Evolutionary conservation across 2,888 invertebrate genomes (phyloP).

Genomic region (Lithodes maja): DNA sequence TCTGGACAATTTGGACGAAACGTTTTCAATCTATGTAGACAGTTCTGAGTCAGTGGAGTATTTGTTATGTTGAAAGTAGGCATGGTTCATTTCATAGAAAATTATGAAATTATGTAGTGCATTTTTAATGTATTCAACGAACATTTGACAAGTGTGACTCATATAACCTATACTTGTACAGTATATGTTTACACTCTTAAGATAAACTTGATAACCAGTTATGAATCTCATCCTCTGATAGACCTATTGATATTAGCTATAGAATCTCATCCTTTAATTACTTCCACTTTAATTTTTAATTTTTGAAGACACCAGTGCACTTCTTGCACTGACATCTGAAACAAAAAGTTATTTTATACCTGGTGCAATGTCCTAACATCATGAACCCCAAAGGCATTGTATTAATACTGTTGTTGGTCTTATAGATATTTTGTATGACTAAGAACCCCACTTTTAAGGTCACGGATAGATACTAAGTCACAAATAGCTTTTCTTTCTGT

Average conservation of each 20-base stretch:
- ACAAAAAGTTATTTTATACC: constrained; percentile 59
- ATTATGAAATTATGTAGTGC: constrained; percentile 59
- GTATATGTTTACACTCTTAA: constrained; percentile 69
- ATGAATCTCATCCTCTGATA: constrained; percentile 67
- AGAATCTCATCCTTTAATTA: constrained; percentile 65
- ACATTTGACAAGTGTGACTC: constrained; percentile 68
- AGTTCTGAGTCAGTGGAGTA: constrained; percentile 62
- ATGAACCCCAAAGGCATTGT: constrained; percentile 56
- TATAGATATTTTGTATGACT: constrained; percentile 62
- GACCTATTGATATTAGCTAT: constrained; percentile 69
- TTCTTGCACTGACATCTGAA: constrained; percentile 49
- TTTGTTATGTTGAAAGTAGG: constrained; percentile 64
- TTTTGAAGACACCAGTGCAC: constrained; percentile 60
- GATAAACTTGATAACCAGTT: constrained; percentile 63
- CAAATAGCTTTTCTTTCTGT: constrained; percentile 55
- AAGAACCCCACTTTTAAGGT: constrained; percentile 65
- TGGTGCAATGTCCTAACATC: constrained; percentile 60
- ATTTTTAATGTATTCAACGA: constrained; percentile 68
- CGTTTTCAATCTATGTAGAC: constrained; percentile 58
- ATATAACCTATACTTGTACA: constrained; percentile 68
- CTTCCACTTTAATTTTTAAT: constrained; percentile 51
- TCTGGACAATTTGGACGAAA: constrained; percentile 55
- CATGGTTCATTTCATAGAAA: constrained; percentile 60
- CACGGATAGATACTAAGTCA: constrained; percentile 63
- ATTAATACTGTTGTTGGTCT: constrained; percentile 61